phyloP scores from a whole-genome alignment of 2,888 invertebrate genomes.

The Liopterus haemorrhoidalis region DNA sequence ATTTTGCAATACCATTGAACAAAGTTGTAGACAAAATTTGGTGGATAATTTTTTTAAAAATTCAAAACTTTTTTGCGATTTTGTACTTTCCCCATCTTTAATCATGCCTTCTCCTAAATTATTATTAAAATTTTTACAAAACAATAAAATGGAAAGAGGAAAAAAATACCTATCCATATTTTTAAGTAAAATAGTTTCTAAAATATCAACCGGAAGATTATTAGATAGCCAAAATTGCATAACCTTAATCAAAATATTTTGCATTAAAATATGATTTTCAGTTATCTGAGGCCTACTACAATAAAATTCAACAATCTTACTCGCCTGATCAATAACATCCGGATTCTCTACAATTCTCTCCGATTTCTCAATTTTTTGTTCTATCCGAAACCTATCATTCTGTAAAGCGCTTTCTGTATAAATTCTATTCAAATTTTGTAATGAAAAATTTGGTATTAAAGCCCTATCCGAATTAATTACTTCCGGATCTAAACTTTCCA shows the following conservation, averaged over 20 bases:
- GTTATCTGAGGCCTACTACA: conserved; percentile 42
- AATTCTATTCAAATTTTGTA: conserved; percentile 11
- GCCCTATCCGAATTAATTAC: conserved; percentile 15
- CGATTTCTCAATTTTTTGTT: too few species aligned
- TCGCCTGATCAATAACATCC: conserved; percentile 40
- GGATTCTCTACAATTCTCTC: conserved; percentile 38
- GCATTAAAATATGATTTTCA: conserved; percentile 47
- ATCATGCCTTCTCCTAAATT: conserved; percentile 40
- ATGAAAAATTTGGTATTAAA: conserved; percentile 1
- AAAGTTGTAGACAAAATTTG: conserved; percentile 46
- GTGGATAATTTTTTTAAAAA: conserved; percentile 47
- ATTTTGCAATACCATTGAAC: conserved; percentile 46
- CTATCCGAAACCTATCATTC: too few species aligned
- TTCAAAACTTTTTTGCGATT: conserved; percentile 40
- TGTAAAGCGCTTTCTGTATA: conserved; percentile 5
- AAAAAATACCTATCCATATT: conserved; percentile 48
- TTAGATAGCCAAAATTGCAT: conserved; percentile 46
- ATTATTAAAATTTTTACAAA: conserved; percentile 45
- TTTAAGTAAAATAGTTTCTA: conserved; percentile 44
- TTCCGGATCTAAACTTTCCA: conserved; percentile 21
- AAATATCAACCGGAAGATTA: conserved; percentile 41
- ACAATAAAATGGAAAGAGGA: conserved; percentile 44
- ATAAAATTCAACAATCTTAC: conserved; percentile 43
- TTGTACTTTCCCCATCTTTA: conserved; percentile 33
- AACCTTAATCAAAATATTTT: conserved; percentile 44